Conservation (phyloP, 2,113 vertebrate genomes). For the Anolis sagrei region DNA sequence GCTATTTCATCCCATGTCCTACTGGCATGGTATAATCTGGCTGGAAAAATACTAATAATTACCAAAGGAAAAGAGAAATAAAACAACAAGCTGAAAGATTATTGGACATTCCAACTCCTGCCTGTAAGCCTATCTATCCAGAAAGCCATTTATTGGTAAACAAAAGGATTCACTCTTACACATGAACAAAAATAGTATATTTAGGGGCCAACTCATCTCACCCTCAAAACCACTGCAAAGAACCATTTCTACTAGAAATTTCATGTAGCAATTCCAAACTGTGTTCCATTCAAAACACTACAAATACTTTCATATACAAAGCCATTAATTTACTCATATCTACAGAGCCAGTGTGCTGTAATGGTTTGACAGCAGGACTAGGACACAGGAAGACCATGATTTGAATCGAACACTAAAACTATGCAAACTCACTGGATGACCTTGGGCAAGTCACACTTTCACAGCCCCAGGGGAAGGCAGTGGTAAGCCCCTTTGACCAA, state of each 20-base stretch:
- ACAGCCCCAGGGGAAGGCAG: too few relatives aligned
- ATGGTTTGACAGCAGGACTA: too few relatives aligned
- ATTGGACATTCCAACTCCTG: background rate
- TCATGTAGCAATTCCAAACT: background rate
- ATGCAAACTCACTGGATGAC: too few relatives aligned
- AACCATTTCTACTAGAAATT: background rate
- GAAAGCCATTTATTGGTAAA: background rate
- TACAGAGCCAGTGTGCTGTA: too few relatives aligned
- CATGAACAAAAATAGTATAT: background rate
- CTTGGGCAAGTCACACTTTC: too few relatives aligned
- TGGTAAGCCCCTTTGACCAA: too few relatives aligned
- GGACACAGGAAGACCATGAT: too few relatives aligned
- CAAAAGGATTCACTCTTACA: background rate
- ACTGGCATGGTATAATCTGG: background rate
- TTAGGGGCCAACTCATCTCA: background rate
- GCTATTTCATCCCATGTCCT: conserved; percentile 12
- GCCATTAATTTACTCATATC: background rate
- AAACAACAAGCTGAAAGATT: background rate
- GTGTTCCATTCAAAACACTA: background rate
- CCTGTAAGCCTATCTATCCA: background rate
- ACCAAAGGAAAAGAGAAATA: background rate
- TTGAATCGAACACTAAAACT: too few relatives aligned
- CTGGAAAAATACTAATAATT: background rate
- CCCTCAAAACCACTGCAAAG: background rate
- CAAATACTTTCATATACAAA: background rate